phyloP scores from a whole-genome alignment of 2,888 invertebrate genomes.

The Lypha dubia region DNA sequence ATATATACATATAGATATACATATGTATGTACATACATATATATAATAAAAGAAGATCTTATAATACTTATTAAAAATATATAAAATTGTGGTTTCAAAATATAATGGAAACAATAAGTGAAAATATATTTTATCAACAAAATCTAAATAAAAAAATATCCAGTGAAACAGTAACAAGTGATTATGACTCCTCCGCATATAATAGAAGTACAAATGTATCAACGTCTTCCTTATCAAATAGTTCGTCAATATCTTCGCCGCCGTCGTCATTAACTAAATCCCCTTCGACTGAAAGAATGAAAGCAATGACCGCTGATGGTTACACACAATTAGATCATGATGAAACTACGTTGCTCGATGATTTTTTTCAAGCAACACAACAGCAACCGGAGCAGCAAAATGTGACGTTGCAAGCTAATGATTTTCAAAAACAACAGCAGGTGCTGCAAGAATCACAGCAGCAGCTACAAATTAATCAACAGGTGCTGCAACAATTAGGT shows the following conservation, averaged over 20 bases:
- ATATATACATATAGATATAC: slow-evolving; percentile 4
- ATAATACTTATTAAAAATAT: slow-evolving; percentile 9
- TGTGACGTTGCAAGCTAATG: slow-evolving; percentile 1
- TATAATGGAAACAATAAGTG: slow-evolving; percentile 66
- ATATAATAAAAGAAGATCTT: slow-evolving; percentile 12
- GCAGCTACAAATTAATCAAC: slow-evolving; percentile 77
- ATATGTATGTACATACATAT: no score
- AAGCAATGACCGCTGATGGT: slow-evolving; percentile 32
- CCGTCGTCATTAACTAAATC: slow-evolving; percentile 59
- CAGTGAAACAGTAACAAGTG: slow-evolving; percentile 58
- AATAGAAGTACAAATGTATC: slow-evolving; percentile 62
- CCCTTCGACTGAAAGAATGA: slow-evolving; percentile 57
- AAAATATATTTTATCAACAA: slow-evolving; percentile 57
- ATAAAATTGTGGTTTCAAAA: slow-evolving; percentile 27
- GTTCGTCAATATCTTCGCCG: slow-evolving; percentile 64
- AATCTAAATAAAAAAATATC: slow-evolving; percentile 46
- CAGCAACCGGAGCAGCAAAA: slow-evolving; percentile 37
- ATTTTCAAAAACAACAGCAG: slow-evolving; percentile 62
- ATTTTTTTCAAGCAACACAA: slow-evolving; percentile 32
- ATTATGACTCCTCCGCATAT: slow-evolving; percentile 60
- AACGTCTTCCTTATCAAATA: slow-evolving; percentile 70
- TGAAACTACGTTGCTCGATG: slow-evolving; percentile 43
- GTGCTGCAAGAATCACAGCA: slow-evolving; percentile 72
- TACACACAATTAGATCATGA: slow-evolving; percentile 34
- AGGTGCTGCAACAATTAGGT: slow-evolving; percentile 81